A percentile compares a stretch with the other conserved stretches of the same genome.
phyloP scores from a whole-genome alignment of 2,797 vertebrate genomes.

The Sebastes umbrosus region DNA sequence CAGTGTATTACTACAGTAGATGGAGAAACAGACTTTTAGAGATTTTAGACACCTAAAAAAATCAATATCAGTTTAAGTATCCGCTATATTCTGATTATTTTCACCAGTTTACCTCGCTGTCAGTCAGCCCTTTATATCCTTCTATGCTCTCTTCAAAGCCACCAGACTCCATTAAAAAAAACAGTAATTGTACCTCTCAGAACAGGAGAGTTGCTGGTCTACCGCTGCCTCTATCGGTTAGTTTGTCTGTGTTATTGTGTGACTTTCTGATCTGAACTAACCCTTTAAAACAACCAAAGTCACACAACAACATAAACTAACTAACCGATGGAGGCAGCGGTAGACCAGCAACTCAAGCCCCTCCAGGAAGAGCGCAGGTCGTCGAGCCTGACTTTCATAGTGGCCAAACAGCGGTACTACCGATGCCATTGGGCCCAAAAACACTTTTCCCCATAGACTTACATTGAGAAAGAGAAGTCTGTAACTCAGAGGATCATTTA shows the following conservation, averaged over 20 bases:
- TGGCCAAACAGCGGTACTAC: rapidly evolving
- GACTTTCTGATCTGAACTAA: neutral
- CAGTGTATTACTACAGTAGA: neutral
- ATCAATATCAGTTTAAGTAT: neutral
- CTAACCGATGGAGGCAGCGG: neutral
- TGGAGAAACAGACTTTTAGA: neutral
- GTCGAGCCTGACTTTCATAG: too few species aligned
- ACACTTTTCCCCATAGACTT: rapidly evolving
- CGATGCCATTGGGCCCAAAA: too few species aligned
- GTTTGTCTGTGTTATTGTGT: neutral
- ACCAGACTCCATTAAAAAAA: neutral
- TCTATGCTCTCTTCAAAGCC: neutral
- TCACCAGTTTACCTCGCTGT: neutral
- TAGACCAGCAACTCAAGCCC: neutral
- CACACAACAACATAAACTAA: neutral
- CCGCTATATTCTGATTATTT: neutral
- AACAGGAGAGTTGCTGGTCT: neutral
- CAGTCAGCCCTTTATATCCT: neutral
- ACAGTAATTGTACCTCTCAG: neutral
- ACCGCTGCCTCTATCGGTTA: neutral
- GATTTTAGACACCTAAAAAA: neutral
- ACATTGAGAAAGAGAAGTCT: too few species aligned
- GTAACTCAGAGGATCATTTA: too few species aligned
- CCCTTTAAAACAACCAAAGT: neutral
- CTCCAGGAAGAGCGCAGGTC: too few species aligned